Conservation (phyloP, 2,888 invertebrate genomes). For the Lithophane ornitopus region DNA sequence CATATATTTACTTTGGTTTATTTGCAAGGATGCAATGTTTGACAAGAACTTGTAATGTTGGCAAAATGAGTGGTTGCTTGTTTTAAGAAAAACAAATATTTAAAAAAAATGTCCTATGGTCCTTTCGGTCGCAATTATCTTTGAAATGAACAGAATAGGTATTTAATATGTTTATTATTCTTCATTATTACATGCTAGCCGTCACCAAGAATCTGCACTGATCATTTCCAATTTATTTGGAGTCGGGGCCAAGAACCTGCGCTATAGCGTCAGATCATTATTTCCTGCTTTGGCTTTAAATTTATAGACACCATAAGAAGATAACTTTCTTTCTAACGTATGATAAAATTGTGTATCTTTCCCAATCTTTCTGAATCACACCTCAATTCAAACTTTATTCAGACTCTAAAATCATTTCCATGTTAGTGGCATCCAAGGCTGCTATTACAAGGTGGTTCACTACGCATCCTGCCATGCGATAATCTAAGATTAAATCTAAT, state of each 20-base stretch:
- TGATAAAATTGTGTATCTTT: neutral
- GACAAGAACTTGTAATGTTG: slow-evolving; percentile 33
- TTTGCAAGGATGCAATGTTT: slow-evolving; percentile 36
- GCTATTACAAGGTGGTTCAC: slow-evolving; percentile 40
- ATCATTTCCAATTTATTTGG: too few relatives aligned
- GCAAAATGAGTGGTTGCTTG: neutral
- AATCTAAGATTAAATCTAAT: slow-evolving; percentile 69
- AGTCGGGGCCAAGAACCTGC: too few relatives aligned
- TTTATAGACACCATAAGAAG: too few relatives aligned
- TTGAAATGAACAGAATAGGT: neutral
- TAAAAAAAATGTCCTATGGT: neutral
- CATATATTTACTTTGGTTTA: slow-evolving; percentile 30
- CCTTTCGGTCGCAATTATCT: neutral
- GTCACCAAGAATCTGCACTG: too few relatives aligned
- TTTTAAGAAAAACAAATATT: slow-evolving; percentile 17
- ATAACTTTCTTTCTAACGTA: neutral
- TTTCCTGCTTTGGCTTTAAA: neutral
- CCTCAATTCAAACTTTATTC: slow-evolving; percentile 37
- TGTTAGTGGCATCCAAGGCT: slow-evolving; percentile 49
- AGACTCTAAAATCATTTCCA: slow-evolving; percentile 63
- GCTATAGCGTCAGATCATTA: neutral
- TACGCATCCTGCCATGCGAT: slow-evolving; percentile 60
- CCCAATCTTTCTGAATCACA: slow-evolving; percentile 4
- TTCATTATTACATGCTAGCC: neutral
- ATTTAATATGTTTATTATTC: neutral